Base-by-base conservation (phyloP, 2,888 invertebrate genomes). In the Agrotis exclamationis region DNA sequence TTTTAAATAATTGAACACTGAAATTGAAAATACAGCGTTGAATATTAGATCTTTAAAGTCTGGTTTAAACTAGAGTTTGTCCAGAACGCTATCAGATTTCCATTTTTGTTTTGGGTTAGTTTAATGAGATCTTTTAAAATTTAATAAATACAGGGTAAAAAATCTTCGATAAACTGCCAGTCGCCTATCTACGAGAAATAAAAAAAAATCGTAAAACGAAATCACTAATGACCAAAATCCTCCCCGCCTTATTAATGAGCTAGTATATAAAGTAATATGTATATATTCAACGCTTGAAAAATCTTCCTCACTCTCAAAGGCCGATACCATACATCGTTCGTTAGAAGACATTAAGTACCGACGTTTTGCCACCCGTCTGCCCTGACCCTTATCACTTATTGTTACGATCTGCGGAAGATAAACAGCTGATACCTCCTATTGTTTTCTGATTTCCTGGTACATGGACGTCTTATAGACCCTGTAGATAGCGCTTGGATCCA, bases 361-460 rank as follows among this genome's bases (percentile, higher is more conserved):
- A 64, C 70, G 74, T 70, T 72, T 74, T 70, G 71, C 76, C 50
- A 79, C 60, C 80, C 82, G 54, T 77, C 70, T 69, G 63, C 56
- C 63, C 65, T 48, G 53, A 83, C 80, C 83, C 81, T 83, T 79
- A 80, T 83, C 83, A 83, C 71, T 70, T 80, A 81, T 74, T 81
- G 81, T 83, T 83, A 83, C 70, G 74, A 81, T 63, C 76, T 65
- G 28, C 24, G 54, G 70, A 78, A 79, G 70, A 82, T 80, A 75
- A 75, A 83, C 83, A 74, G 66, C 69, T 79, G 74, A 74, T 80
- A 71, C 47, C 74, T 68, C 28, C 79, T 79, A 76, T 71, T 79
- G 62, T 79, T 68, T 79, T 64, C 80, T 83, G 83, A 74, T 80
- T 54, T 64, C 81, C 81, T 83, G 66, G 83, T 83, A 81, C 65